phyloP scores from a whole-genome alignment of 1,140 invertebrate species.

The Drosophila funebris region DNA sequence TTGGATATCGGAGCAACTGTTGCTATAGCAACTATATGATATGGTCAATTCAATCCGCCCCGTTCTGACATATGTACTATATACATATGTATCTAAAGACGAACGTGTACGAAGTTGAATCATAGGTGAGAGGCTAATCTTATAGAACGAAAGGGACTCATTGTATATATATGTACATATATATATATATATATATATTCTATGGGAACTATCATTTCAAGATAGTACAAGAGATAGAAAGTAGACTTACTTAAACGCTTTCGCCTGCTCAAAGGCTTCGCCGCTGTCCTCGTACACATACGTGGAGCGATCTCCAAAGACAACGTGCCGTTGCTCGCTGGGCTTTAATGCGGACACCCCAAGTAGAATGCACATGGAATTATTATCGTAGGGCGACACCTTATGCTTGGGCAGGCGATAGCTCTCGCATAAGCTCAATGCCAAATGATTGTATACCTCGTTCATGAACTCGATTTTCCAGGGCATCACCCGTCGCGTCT shows the following conservation, averaged over 20 bases:
- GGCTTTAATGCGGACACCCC: conserved; percentile 39
- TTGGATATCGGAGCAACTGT: no score
- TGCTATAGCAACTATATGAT: no score
- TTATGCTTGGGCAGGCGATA: conserved; percentile 36
- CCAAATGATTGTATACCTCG: conserved; percentile 77
- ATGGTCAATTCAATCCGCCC: no score
- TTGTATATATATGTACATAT: no score
- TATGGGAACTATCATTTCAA: no score
- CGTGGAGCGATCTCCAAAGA: conserved; percentile 67
- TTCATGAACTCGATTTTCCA: conserved; percentile 78
- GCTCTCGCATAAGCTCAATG: conserved; percentile 53
- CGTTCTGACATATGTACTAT: no score
- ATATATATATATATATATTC: no score
- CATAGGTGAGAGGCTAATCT: no score
- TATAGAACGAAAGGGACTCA: no score
- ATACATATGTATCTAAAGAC: no score
- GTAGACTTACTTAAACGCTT: conserved; percentile 37
- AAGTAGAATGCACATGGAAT: conserved; percentile 58
- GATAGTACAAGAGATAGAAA: background rate
- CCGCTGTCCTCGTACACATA: conserved; percentile 21
- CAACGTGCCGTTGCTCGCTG: conserved; percentile 40
- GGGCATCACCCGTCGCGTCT: conserved; percentile 72
- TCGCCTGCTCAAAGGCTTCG: conserved; percentile 9
- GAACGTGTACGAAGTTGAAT: no score
- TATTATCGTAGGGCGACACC: conserved; percentile 52